Base-by-base conservation (phyloP, 2,113 vertebrate genomes). In the Semnopithecus entellus region DNA sequence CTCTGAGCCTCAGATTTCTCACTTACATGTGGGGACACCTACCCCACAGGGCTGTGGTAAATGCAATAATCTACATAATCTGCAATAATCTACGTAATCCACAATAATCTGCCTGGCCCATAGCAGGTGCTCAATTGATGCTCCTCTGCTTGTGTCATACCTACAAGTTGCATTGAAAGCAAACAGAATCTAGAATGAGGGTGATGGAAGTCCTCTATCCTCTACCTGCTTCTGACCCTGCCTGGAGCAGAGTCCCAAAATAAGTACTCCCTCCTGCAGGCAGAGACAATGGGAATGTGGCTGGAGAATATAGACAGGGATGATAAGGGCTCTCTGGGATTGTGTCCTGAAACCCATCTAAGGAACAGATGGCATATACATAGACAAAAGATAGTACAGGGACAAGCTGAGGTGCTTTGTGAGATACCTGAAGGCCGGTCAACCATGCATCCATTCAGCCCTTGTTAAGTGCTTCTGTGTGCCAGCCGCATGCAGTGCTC, bases 371-470 rank as follows among this genome's bases (percentile, higher is more conserved):
- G 57, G n/a, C 45, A 12, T 5, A 23, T 23, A 66, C 43, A 1
- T 8, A 27, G 43, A 85, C 20, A 32, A 64, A 45, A 66, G 70
- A 23, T 17, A 25, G 61, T 12, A 23, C 2, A 8, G 70, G 35
- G 43, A 14, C 0, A 0, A 30, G 35, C 81, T 40, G 55, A 50
- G 43, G 35, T 11, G n/a, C 1, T 0, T 0, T 0, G 5, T 7
- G 91, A 16, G 18, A 55, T 55, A 55, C 18, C 52, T 20, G 52
- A 7, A 55, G 52, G 18, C 52, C 18, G 0, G 43, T 5, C 81
- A 43, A 35, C 81, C 43, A 0, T 3, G n/a, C 13, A 4, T 12
- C 2, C 45, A 7, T 27, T 82, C 45, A 35, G 14, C 13, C 25
- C 40, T 83, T 27, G 40, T 18, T 17, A 7, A 64, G 55, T 32